Conservation (phyloP, 2,888 invertebrate species). For the Nesidiocoris tenuis region DNA sequence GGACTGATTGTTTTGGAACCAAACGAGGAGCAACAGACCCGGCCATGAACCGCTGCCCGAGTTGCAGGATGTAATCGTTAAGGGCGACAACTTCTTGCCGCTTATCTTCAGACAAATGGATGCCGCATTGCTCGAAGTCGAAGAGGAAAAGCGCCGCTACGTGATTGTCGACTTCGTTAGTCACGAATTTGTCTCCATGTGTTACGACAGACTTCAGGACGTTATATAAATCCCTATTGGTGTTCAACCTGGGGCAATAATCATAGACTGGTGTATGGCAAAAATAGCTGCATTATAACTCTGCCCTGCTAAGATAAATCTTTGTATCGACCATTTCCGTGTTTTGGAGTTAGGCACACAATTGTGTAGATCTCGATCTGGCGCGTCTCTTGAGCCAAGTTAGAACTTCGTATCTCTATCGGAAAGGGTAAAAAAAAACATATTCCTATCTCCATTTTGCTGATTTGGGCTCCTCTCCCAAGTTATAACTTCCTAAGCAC, state of each 20-base stretch:
- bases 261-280: background rate
- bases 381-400: too few relatives aligned
- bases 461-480: too few relatives aligned
- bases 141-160: slow-evolving; percentile 87
- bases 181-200: slow-evolving; percentile 66
- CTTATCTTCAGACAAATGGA: slow-evolving; percentile 78
- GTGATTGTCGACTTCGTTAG: slow-evolving; percentile 75
- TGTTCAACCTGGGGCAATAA: slow-evolving; percentile 71
- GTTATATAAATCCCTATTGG: slow-evolving; percentile 79
- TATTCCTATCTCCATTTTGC: too few relatives aligned
- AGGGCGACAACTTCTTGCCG: slow-evolving; percentile 75
- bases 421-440: too few relatives aligned
- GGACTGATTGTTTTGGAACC: slow-evolving; percentile 64
- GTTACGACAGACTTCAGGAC: slow-evolving; percentile 70
- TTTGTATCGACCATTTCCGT: too few relatives aligned
- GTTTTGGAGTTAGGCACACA: too few relatives aligned
- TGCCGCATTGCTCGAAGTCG: slow-evolving; percentile 97
- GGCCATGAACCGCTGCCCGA: slow-evolving; percentile 80
- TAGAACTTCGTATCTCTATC: too few relatives aligned
- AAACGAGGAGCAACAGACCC: slow-evolving; percentile 70
- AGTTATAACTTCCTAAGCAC: too few relatives aligned
- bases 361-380: too few relatives aligned
- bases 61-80: slow-evolving; percentile 77
- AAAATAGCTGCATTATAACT: background rate
- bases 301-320: background rate